These are phyloP conservation scores for Gambusia holbrooki DNA, from an alignment of 2,113 vertebrate species.

Conservation along the genomic window DNA sequence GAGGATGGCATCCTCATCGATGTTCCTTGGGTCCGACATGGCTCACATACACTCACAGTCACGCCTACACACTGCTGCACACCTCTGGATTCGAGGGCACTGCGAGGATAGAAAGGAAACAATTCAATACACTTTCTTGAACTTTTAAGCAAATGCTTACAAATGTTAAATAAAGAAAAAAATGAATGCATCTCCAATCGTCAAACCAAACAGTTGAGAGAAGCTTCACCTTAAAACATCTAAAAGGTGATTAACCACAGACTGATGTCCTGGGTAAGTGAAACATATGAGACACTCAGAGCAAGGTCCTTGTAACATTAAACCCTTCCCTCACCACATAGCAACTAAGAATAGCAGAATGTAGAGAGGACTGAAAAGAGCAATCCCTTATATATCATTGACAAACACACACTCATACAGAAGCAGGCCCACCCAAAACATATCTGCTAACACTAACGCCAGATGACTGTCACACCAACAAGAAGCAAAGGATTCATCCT, in stretches of 20 bases:
- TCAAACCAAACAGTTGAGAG: constrained; percentile 22
- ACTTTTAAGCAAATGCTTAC: neutral
- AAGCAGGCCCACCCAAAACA: constrained; percentile 39
- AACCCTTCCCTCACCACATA: constrained; percentile 55
- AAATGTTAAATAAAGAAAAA: constrained; percentile 47
- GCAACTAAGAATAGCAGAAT: constrained; percentile 75
- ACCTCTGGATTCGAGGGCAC: constrained; percentile 52
- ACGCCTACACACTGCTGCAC: constrained; percentile 60
- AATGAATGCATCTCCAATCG: constrained; percentile 63
- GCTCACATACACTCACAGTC: constrained; percentile 56
- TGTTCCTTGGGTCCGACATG: constrained; percentile 92
- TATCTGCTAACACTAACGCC: constrained; percentile 25
- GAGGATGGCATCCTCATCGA: constrained; percentile 96
- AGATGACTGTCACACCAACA: neutral
- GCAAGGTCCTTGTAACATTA: constrained; percentile 74
- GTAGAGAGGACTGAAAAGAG: constrained; percentile 48
- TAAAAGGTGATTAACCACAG: neutral
- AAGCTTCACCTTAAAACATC: constrained; percentile 18
- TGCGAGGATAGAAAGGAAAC: neutral
- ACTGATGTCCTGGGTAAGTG: constrained; percentile 10
- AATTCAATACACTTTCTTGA: neutral
- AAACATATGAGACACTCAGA: constrained; percentile 30
- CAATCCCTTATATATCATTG: constrained; percentile 72
- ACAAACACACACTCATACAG: constrained; percentile 44
- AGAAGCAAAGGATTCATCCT: neutral